phyloP scores from a whole-genome alignment of 2,797 vertebrate genomes.

The Nannoperca australis region DNA sequence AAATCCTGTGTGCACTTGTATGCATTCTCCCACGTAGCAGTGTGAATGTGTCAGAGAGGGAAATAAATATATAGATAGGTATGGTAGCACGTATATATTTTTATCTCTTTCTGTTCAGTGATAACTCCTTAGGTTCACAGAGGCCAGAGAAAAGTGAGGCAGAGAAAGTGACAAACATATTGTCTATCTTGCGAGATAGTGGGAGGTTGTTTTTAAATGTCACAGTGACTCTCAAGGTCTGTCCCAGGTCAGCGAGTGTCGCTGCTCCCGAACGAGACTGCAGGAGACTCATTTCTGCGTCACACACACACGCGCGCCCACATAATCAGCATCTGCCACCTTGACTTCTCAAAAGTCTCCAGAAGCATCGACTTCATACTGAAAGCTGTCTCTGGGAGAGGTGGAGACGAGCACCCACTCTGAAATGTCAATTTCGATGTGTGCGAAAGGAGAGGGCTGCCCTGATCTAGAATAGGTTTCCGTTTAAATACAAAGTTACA shows the following conservation, averaged over 20 bases:
- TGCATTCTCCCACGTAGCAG: conserved; percentile 13
- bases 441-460: neutral
- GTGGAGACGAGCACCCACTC: too few relatives aligned
- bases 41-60: conserved; percentile 16
- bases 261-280: conserved; percentile 16
- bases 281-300: conserved; percentile 33
- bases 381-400: conserved; percentile 5
- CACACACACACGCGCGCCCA: neutral
- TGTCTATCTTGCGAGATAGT: conserved; percentile 42
- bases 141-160: conserved; percentile 19
- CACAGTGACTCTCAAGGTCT: conserved; percentile 59
- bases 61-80: conserved; percentile 26
- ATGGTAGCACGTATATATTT: conserved; percentile 28
- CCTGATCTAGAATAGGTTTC: neutral
- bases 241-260: conserved; percentile 43
- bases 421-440: conserved; percentile 8
- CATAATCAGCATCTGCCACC: conserved; percentile 31
- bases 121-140: conserved; percentile 35
- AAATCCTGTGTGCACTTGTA: neutral
- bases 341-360: conserved; percentile 18
- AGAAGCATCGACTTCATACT: conserved; percentile 25
- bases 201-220: conserved; percentile 70
- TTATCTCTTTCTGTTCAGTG: conserved; percentile 34
- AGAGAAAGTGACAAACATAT: conserved; percentile 52
- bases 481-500: conserved; percentile 9